Evolutionary conservation across 2,797 vertebrate genomes (phyloP), one percentile per base, ranked within the genome.

Genomic region (Leucoraja ocellata): DNA sequence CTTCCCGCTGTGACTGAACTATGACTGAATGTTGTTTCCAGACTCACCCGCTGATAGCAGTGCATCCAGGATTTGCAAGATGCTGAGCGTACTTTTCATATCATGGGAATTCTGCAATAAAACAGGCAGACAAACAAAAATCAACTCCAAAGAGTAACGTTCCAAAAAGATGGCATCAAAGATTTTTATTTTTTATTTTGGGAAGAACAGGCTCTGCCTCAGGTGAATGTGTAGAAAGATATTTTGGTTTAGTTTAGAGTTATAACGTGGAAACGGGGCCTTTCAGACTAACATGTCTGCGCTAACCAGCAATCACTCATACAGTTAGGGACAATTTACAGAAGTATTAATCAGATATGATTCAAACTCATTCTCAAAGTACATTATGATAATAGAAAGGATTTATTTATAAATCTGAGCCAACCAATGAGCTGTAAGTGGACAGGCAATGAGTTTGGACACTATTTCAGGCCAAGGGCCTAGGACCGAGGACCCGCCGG

Each of bases 11-110:
- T 28, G 25, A 13, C 8, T 77, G 91, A 58, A 93, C 0, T 5
- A 28, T 5, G 23, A 28, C 9, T 65, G n/a, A 93, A 36, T 63
- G 32, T 32, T 79, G 28, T 23, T 28, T 16, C 54, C 32, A 94
- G 93, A 94, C 97, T 97, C 95, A 99, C 98, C 98, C 36, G 97
- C 96, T 93, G 98, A 98, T 9, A 99, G 96, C 83, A 99, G 96
- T 93, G 98, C 97, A 86, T 97, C 97, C 58, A 99, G 96, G 93
- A 98, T 95, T 11, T 94, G 96, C 54, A 99, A 96, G 93, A 97
- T 96, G 94, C 96, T 97, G 94, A 97, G 94, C 93, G 96, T 97
- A 93, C 96, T 97, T 92, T 97, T 96, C 90, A 95, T 96, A 94
- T 99, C 98, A 1, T 93, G 94, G 46, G 96, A 97, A 93, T 94